These are phyloP conservation scores for Tipula lateralis DNA, from an alignment of 2,888 invertebrate genomes.

Conservation along the genomic window DNA sequence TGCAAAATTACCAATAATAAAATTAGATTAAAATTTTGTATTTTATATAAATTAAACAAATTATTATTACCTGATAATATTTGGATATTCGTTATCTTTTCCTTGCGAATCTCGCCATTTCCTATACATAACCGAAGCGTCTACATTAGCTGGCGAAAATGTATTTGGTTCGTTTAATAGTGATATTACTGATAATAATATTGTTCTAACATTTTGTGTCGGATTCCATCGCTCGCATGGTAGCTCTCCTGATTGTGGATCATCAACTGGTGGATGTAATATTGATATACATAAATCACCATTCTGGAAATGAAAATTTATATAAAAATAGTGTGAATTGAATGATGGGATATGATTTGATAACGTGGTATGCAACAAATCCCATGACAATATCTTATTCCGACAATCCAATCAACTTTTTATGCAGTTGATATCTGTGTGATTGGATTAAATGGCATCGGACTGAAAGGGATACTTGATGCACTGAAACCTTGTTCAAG, in stretches of 20 bases:
- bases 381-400: no score
- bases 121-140: conserved; percentile 99
- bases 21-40: background rate
- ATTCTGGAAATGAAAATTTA: conserved; percentile 65
- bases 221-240: conserved; percentile 99
- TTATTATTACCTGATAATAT: conserved; percentile 79
- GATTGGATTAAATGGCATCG: no score
- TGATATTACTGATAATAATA: conserved; percentile 96
- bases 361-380: no score
- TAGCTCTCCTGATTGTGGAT: conserved; percentile 97
- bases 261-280: conserved; percentile 97
- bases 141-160: conserved; percentile 98
- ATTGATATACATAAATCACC: conserved; percentile 99
- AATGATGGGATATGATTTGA: no score
- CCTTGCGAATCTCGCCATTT: conserved; percentile 98
- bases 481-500: no score
- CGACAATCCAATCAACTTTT: no score
- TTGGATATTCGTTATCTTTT: conserved; percentile 97
- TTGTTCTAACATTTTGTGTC: conserved; percentile 98
- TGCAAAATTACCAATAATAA: conserved; percentile 47
- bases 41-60: background rate
- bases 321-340: no score
- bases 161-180: conserved; percentile 99
- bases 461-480: no score
- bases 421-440: no score